Conservation (phyloP, 2,797 vertebrate species). For the Rhinichthys osculus region DNA sequence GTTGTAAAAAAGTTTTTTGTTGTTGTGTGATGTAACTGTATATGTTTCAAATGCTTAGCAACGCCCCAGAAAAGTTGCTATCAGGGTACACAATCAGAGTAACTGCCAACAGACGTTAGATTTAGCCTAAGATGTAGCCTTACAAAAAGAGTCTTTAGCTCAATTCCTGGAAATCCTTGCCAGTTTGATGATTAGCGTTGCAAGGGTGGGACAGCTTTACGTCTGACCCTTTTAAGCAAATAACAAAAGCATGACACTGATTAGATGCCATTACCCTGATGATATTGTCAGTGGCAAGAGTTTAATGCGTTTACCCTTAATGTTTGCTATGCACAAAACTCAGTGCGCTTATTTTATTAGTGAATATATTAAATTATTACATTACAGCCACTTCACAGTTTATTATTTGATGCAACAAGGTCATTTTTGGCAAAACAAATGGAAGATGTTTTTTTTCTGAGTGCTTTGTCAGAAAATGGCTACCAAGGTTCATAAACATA, state of each 20-base stretch:
- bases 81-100: conserved; percentile 20
- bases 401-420: conserved; percentile 20
- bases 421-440: background rate
- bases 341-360: conserved; percentile 21
- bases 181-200: conserved; percentile 42
- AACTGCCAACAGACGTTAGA: conserved; percentile 40
- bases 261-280: conserved; percentile 37
- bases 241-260: conserved; percentile 55
- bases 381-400: background rate
- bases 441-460: no score
- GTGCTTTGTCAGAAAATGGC: background rate
- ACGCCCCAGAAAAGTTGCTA: background rate
- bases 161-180: conserved; percentile 41
- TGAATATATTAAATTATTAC: background rate
- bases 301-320: background rate
- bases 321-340: conserved; percentile 8
- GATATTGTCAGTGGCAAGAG: conserved; percentile 21
- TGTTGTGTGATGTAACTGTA: background rate
- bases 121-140: conserved; percentile 9
- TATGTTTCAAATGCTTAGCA: conserved; percentile 19
- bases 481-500: conserved; percentile 27
- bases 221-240: conserved; percentile 47
- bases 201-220: conserved; percentile 18
- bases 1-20: background rate
- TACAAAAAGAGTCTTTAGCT: conserved; percentile 37